These are phyloP conservation scores for Cinclus cinclus DNA, from an alignment of 2,113 vertebrate genomes.

Conservation along the genomic window DNA sequence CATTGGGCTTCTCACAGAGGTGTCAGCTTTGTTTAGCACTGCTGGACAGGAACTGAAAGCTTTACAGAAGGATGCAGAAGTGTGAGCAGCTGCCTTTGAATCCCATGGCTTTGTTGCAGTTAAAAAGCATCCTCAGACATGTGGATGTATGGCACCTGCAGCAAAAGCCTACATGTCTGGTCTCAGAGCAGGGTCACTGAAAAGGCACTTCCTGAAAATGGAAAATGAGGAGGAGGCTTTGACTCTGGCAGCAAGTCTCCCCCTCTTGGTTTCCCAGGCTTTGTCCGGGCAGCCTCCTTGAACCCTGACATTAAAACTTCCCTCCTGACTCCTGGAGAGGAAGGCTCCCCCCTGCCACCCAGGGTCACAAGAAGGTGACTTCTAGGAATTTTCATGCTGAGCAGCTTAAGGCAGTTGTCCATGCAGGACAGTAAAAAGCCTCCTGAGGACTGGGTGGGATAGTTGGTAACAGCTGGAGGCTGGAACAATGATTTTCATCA, in stretches of 20 bases:
- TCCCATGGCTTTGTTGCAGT: not conserved
- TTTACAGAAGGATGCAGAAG: not conserved
- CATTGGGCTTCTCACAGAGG: not conserved
- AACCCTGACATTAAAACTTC: not conserved
- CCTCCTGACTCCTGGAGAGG: not conserved
- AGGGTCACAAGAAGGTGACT: not conserved
- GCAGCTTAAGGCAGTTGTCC: not conserved
- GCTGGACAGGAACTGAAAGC: not conserved
- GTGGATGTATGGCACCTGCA: not conserved
- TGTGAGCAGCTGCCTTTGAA: not conserved
- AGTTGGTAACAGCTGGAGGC: not conserved
- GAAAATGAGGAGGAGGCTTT: not conserved
- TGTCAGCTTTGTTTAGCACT: not conserved
- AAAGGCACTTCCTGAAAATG: not conserved
- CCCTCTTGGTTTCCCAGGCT: accelerated
- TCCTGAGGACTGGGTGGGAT: not conserved
- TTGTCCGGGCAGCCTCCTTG: accelerated
- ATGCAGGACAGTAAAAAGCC: not conserved
- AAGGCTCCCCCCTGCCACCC: accelerated
- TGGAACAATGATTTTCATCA: not conserved
- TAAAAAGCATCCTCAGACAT: not conserved
- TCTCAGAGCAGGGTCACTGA: not conserved
- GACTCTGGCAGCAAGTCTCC: not conserved
- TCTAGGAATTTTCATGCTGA: not conserved
- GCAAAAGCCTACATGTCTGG: not conserved